Percentiles rank a stretch among this genome's conserved stretches.
Conservation (phyloP, 2,113 vertebrate genomes). For the Diphyllodes magnificus region DNA sequence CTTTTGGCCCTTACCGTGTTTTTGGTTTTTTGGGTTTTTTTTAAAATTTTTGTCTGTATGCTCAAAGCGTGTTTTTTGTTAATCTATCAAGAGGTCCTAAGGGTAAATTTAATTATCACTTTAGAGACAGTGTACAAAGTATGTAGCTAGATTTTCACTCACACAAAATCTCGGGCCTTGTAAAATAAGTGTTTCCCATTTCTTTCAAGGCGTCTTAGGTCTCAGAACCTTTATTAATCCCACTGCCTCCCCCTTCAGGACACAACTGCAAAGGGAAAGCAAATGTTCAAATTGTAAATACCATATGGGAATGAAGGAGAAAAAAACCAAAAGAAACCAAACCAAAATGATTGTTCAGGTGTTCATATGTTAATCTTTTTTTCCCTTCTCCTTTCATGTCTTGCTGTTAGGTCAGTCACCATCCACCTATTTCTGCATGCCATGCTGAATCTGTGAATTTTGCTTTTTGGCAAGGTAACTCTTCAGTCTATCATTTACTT, state of each 20-base stretch:
- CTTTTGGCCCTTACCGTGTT: background rate
- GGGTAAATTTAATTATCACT: background rate
- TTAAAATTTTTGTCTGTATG: background rate
- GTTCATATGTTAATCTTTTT: background rate
- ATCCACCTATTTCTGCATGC: conserved; percentile 96
- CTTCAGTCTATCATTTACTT: background rate
- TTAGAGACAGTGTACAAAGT: background rate
- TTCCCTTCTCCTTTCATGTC: background rate
- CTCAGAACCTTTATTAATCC: background rate
- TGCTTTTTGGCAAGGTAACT: conserved; percentile 94
- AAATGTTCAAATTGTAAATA: background rate
- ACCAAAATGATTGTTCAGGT: background rate
- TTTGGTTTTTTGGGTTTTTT: background rate
- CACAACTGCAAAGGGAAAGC: background rate
- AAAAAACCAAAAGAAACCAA: background rate
- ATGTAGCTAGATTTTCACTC: background rate
- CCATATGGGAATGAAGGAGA: background rate
- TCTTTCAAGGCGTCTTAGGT: background rate
- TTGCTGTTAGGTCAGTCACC: conserved; percentile 89
- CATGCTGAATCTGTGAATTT: conserved; percentile 94
- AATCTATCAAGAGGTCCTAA: background rate
- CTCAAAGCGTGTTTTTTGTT: background rate
- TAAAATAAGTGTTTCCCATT: background rate
- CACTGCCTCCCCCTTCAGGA: conserved; percentile 52
- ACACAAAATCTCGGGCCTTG: background rate